phyloP scores from a whole-genome alignment of 2,113 vertebrate genomes.

The Sylvietta virens region DNA sequence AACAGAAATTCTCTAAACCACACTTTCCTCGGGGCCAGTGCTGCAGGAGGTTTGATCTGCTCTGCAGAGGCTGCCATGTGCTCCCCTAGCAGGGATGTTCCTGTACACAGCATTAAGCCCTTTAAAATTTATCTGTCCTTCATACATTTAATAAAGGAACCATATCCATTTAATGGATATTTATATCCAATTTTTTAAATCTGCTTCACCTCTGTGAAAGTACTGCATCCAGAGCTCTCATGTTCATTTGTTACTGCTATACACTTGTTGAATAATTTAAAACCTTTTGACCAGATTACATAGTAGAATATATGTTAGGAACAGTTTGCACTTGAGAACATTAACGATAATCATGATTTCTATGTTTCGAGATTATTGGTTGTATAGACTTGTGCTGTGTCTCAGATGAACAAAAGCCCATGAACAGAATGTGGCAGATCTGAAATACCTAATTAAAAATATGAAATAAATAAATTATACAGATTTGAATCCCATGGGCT shows the following conservation, averaged over 20 bases:
- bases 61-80: fast-evolving
- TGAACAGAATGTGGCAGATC: not conserved
- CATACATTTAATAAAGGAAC: not conserved
- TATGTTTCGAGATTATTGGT: not conserved
- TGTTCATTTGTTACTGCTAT: fast-evolving
- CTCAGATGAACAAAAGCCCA: not conserved
- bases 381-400: not conserved
- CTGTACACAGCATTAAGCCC: not conserved
- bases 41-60: not conserved
- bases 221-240: not conserved
- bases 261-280: not conserved
- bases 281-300: not conserved
- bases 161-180: too few relatives aligned
- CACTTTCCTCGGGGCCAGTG: not conserved
- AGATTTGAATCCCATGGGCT: not conserved
- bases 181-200: not conserved
- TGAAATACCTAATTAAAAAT: not conserved
- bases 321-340: not conserved
- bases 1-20: not conserved
- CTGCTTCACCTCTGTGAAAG: not conserved
- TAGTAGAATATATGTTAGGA: not conserved
- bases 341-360: not conserved
- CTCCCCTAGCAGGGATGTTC: not conserved
- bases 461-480: not conserved
- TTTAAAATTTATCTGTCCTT: not conserved